phyloP scores from a whole-genome alignment of 2,888 invertebrate species.

The Pristionchus maxplancki region DNA sequence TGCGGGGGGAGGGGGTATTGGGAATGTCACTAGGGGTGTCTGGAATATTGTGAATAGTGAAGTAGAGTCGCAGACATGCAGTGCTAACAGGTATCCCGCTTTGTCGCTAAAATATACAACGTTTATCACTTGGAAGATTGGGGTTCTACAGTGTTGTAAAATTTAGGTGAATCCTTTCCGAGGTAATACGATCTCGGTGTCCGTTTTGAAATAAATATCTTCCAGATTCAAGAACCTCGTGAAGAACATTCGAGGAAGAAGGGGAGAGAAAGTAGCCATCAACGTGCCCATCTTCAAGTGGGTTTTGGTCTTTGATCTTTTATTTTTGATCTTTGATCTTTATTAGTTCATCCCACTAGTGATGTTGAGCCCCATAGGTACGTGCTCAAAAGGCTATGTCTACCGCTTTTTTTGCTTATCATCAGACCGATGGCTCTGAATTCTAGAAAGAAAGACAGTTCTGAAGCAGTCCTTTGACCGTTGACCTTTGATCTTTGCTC shows the following conservation, averaged over 20 bases:
- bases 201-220: neutral
- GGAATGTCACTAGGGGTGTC: neutral
- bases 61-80: neutral
- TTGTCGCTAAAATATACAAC: too few relatives aligned
- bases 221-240: constrained; percentile 85
- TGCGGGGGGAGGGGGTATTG: neutral
- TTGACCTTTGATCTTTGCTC: constrained; percentile 42
- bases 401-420: too few relatives aligned
- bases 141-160: too few relatives aligned
- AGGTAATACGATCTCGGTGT: neutral
- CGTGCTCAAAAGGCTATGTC: too few relatives aligned
- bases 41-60: neutral
- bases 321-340: constrained; percentile 60
- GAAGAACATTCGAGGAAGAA: constrained; percentile 90
- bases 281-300: constrained; percentile 90
- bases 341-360: too few relatives aligned
- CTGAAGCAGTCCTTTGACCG: neutral
- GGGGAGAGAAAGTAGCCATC: constrained; percentile 95
- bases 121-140: too few relatives aligned
- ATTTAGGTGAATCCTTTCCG: neutral
- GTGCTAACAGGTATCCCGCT: too few relatives aligned
- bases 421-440: too few relatives aligned
- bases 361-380: too few relatives aligned
- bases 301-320: constrained; percentile 81
- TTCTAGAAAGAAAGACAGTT: neutral